Percentiles rank a stretch among this genome's conserved stretches.
Evolutionary conservation across 2,888 invertebrate species (phyloP).

Genomic region (Coelogynopora nodosa): DNA sequence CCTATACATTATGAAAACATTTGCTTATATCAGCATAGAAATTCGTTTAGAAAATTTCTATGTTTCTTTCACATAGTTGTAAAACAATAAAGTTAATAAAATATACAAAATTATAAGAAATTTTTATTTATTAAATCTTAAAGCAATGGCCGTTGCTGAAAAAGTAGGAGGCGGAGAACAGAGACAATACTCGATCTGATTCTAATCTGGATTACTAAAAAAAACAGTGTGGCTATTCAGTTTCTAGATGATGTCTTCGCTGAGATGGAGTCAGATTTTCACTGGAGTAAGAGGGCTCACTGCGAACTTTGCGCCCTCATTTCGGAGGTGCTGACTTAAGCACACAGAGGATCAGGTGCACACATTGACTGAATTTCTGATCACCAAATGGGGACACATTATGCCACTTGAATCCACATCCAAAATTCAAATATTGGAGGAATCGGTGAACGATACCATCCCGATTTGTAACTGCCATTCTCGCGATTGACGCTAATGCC

Average conservation of each 20-base stretch:
- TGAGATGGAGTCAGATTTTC: conserved; percentile 4
- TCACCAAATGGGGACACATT: conserved; percentile 2
- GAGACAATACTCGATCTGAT: conserved; percentile 9
- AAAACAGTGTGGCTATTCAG: background rate
- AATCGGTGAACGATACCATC: background rate
- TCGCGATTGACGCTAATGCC: background rate
- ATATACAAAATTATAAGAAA: too few relatives aligned
- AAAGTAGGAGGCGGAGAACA: too few relatives aligned
- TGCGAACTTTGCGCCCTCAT: background rate
- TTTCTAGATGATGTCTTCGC: conserved; percentile 7
- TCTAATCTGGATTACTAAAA: background rate
- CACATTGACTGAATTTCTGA: background rate
- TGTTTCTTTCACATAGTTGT: too few relatives aligned
- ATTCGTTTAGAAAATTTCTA: too few relatives aligned
- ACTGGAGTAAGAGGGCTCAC: background rate
- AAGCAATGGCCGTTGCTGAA: too few relatives aligned
- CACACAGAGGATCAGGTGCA: background rate
- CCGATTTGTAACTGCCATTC: background rate
- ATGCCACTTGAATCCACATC: background rate
- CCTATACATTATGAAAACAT: too few relatives aligned
- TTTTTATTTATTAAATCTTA: too few relatives aligned
- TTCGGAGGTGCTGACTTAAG: background rate
- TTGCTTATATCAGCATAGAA: too few relatives aligned
- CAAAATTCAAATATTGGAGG: background rate
- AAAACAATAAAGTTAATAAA: too few relatives aligned